phyloP scores from a whole-genome alignment of 2,797 vertebrate genomes.

The Liparis tanakae region DNA sequence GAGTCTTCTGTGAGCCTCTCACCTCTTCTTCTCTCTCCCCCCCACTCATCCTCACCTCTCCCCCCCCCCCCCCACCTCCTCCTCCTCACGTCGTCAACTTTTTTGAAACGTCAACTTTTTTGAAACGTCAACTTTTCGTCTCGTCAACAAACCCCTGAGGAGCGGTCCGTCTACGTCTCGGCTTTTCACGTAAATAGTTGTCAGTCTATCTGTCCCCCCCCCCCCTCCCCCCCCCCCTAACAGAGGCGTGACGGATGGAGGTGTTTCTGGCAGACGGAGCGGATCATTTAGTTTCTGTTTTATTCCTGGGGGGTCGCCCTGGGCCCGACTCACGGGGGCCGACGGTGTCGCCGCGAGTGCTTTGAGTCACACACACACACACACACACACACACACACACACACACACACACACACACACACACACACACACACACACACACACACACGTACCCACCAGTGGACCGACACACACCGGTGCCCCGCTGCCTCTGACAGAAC shows the following conservation, averaged over 20 bases:
- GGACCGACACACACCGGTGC: not conserved
- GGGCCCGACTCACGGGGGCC: conserved; percentile 46
- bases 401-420: conserved; percentile 3
- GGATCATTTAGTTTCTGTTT: conserved; percentile 49
- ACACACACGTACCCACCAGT: not conserved
- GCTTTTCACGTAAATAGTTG: conserved; percentile 17
- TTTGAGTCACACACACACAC: conserved; percentile 17
- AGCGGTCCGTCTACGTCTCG: conserved; percentile 15
- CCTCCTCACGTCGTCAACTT: no score
- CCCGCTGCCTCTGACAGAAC: conserved; percentile 40
- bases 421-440: not conserved
- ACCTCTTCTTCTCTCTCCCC: conserved; percentile 5
- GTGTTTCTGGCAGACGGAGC: conserved; percentile 34
- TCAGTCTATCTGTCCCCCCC: conserved; percentile 10
- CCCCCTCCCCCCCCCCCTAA: conserved; percentile 42
- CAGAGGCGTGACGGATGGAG: conserved; percentile 55
- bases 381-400: conserved; percentile 1
- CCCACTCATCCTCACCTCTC: conserved; percentile 15
- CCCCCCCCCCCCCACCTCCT: no score
- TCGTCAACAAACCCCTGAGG: conserved; percentile 6
- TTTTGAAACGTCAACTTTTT: conserved; percentile 1
- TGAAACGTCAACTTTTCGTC: conserved; percentile 19
- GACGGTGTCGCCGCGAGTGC: conserved; percentile 18
- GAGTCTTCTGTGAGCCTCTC: conserved; percentile 27
- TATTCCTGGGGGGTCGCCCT: conserved; percentile 42